phyloP scores from a whole-genome alignment of 2,797 vertebrate species.

The Hoplostethus mediterraneus region DNA sequence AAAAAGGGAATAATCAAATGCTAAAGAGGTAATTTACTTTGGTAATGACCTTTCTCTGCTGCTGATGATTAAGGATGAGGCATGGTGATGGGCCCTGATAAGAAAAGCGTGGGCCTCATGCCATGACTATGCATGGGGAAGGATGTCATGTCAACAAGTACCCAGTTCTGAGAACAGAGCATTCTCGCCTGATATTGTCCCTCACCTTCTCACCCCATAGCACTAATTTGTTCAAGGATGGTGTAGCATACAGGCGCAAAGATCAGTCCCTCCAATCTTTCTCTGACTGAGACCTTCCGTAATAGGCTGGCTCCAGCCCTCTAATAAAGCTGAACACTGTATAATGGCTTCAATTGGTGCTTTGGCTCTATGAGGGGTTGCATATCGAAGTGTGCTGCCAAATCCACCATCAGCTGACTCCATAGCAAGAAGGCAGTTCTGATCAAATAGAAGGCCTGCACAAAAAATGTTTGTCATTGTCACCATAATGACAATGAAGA shows the following conservation, averaged over 20 bases:
- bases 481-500: slow-evolving; percentile 30
- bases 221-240: slow-evolving; percentile 52
- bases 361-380: slow-evolving; percentile 57
- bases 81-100: slow-evolving; percentile 59
- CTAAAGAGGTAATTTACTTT: slow-evolving; percentile 73
- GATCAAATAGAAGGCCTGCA: slow-evolving; percentile 37
- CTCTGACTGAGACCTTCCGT: slow-evolving; percentile 43
- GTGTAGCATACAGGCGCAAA: slow-evolving; percentile 51
- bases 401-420: slow-evolving; percentile 43
- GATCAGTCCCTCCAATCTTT: slow-evolving; percentile 45
- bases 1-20: slow-evolving; percentile 68
- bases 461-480: slow-evolving; percentile 25
- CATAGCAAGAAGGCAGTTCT: slow-evolving; percentile 20
- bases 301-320: slow-evolving; percentile 52
- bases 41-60: slow-evolving; percentile 73
- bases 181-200: slow-evolving; percentile 33
- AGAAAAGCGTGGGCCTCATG: slow-evolving; percentile 42
- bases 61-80: slow-evolving; percentile 69
- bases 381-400: slow-evolving; percentile 57
- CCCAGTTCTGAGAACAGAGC: slow-evolving; percentile 32
- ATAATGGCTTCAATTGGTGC: slow-evolving; percentile 62
- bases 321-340: slow-evolving; percentile 70
- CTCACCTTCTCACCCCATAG: slow-evolving; percentile 38
- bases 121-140: slow-evolving; percentile 50
- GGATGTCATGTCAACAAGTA: slow-evolving; percentile 25